Evolutionary conservation across 1,140 invertebrate species (phyloP), one percentile per base, ranked within the genome.

Genomic region (Calephelis nemesis): DNA sequence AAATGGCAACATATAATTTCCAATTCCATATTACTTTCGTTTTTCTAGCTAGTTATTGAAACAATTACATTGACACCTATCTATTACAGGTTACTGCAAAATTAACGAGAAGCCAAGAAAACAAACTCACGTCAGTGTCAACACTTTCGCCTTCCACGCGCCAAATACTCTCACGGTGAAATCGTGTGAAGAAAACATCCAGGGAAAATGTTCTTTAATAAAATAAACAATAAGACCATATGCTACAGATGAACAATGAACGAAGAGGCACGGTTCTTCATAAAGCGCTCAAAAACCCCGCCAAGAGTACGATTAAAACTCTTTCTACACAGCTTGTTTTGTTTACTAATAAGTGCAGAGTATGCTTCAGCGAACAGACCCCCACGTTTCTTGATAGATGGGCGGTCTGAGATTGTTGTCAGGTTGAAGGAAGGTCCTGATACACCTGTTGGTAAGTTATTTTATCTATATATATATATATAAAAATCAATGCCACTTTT

Each of bases 391-490:
- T 92, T 97, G 62, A 96, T 96, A 79, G 95, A 97, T 78, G 96
- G 96, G 69, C 96, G 97, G 89, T 96, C 96, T 68, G 96, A 98
- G 93, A 97, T 98, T 75, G 96, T 98, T 67, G 93, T 98, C 74
- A 94, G 96, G 80, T 93, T 98, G 74, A 97, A 97, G 87, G 97
- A 98, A 93, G 96, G 96, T 52, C 93, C 95, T 62, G 96, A 97
- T 77, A 97, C 96, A 49, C 96, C 96, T 75, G 94, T 96, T 74
- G 96, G 97, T 97, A 91, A 95, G 95, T 74, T 62, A 58, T 67
- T 52, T 62, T 40, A 65, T 64, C 15, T 19, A 19, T 19, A 19
- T 19, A 69, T 19, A 19, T 19, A 19, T 19, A 69, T 19, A 19
- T 19, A 19, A 19, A 19, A 19, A 19, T 19, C 15, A 19, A 19